Evolutionary conservation across 2,888 invertebrate genomes (phyloP).

Genomic region (Chouioia cunea): DNA sequence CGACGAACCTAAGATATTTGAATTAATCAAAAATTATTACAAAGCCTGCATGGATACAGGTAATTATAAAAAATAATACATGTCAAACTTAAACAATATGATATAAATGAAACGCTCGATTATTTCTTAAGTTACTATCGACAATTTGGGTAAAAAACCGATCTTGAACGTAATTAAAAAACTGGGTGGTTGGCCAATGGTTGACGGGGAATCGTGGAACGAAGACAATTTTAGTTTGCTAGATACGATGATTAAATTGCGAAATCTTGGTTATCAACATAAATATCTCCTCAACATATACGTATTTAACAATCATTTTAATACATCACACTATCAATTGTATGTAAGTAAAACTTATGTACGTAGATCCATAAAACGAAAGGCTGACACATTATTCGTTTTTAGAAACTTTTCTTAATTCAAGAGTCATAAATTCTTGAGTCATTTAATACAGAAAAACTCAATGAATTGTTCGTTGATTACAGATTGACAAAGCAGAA

Average conservation of each 20-base stretch:
- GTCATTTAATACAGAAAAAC: no score
- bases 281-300: not conserved
- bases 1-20: not conserved
- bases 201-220: not conserved
- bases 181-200: constrained; percentile 3
- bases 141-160: not conserved
- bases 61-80: not conserved
- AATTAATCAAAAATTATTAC: not conserved
- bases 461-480: no score
- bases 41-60: constrained; percentile 1
- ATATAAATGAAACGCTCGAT: no score
- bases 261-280: not conserved
- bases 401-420: no score
- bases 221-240: not conserved
- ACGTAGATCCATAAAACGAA: no score
- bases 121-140: not conserved
- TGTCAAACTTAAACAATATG: not conserved
- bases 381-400: no score
- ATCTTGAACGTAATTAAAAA: not conserved
- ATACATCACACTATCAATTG: not conserved
- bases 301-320: not conserved
- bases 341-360: not conserved
- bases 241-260: not conserved
- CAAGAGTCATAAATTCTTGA: no score
- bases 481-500: no score